A percentile compares a stretch with the other conserved stretches of the same genome.
These are phyloP conservation scores for Osmoderma eremita DNA, from an alignment of 2,888 invertebrate genomes.

Conservation along the genomic window DNA sequence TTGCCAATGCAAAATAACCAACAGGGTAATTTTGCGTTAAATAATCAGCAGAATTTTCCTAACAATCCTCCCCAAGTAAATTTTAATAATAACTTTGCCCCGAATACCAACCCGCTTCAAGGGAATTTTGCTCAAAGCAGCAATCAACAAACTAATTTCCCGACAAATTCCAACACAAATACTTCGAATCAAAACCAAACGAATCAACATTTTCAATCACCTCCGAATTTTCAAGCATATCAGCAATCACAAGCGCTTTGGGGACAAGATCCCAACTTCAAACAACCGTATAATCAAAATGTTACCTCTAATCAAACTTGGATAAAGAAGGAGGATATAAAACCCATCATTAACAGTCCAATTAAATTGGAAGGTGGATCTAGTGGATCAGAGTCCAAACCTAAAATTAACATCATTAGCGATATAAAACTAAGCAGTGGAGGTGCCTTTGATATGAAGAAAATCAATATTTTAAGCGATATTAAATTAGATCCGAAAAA, in stretches of 20 bases:
- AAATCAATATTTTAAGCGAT: slow-evolving; percentile 62
- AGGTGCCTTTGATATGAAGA: slow-evolving; percentile 54
- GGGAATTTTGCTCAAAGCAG: neutral
- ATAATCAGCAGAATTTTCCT: slow-evolving; percentile 37
- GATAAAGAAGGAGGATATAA: slow-evolving; percentile 58
- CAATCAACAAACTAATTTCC: slow-evolving; percentile 25
- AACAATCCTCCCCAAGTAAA: slow-evolving; percentile 16
- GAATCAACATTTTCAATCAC: slow-evolving; percentile 39
- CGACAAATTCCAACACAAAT: slow-evolving; percentile 25
- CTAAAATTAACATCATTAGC: slow-evolving; percentile 63
- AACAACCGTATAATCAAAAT: slow-evolving; percentile 52
- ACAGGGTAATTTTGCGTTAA: neutral
- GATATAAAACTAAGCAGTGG: slow-evolving; percentile 61
- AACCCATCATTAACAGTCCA: slow-evolving; percentile 49
- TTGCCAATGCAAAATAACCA: neutral
- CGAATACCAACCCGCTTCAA: slow-evolving; percentile 1
- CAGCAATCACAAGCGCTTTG: slow-evolving; percentile 44
- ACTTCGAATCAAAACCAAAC: slow-evolving; percentile 37
- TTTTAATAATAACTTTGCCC: slow-evolving; percentile 9
- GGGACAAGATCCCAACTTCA: slow-evolving; percentile 43
- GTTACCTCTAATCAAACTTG: slow-evolving; percentile 54
- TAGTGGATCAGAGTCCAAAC: slow-evolving; percentile 56
- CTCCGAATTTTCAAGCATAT: slow-evolving; percentile 38
- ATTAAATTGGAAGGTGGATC: slow-evolving; percentile 57
- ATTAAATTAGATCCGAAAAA: slow-evolving; percentile 61